These are phyloP conservation scores for Lepidochrysops patricia DNA, from an alignment of 2,888 invertebrate species.

Conservation along the genomic window DNA sequence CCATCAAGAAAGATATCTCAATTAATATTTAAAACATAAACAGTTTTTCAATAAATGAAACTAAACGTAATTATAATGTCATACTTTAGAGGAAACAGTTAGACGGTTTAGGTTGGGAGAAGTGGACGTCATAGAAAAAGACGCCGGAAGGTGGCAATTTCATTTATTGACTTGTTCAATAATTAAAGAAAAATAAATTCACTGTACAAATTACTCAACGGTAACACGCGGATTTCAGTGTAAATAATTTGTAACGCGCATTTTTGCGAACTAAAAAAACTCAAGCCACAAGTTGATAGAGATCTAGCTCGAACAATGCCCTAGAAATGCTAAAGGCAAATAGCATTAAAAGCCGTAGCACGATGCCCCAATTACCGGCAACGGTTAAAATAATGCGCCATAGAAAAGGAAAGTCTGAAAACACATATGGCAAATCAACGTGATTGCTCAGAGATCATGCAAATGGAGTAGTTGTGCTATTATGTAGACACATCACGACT, in stretches of 20 bases:
- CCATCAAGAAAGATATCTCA: not conserved
- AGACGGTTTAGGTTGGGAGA: not conserved
- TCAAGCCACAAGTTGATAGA: too few relatives aligned
- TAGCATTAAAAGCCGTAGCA: not conserved
- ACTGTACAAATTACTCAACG: not conserved
- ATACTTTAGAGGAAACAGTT: not conserved
- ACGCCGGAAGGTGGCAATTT: not conserved
- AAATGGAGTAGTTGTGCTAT: slow-evolving; percentile 38
- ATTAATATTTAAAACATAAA: not conserved
- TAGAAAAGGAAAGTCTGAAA: slow-evolving; percentile 41
- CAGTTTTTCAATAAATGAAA: not conserved
- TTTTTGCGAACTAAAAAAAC: too few relatives aligned
- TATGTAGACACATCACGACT: slow-evolving; percentile 42
- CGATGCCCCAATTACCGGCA: not conserved
- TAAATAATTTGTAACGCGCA: too few relatives aligned
- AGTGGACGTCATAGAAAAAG: not conserved
- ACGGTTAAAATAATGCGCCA: slow-evolving; percentile 11
- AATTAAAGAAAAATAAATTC: not conserved
- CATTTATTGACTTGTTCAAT: not conserved
- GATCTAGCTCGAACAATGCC: not conserved
- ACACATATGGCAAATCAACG: slow-evolving; percentile 33
- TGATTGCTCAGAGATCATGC: slow-evolving; percentile 39
- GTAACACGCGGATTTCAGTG: too few relatives aligned
- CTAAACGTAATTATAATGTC: not conserved
- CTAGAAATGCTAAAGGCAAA: not conserved